Evolutionary conservation across 2,113 vertebrate genomes (phyloP).

Genomic region (Callocephalon fimbriatum): DNA sequence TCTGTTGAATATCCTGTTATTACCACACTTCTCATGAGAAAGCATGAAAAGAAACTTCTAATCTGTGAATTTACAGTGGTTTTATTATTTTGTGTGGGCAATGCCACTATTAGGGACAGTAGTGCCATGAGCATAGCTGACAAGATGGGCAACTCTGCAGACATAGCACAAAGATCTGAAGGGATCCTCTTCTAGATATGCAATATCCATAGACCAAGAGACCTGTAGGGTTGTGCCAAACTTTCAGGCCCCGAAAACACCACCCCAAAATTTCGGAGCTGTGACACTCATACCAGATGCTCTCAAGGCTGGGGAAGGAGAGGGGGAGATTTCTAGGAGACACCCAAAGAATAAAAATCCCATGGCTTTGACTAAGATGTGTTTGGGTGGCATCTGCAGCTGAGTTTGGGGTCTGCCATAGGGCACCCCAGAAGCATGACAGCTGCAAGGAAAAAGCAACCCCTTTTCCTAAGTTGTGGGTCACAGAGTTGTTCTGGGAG

Average conservation of each 20-base stretch:
- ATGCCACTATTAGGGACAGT: background rate
- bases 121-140: background rate
- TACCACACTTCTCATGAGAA: background rate
- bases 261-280: background rate
- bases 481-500: background rate
- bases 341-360: background rate
- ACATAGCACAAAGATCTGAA: background rate
- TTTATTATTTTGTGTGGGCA: background rate
- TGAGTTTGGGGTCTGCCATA: background rate
- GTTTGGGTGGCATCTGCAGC: background rate
- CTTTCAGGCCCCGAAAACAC: background rate
- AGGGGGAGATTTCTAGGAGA: background rate
- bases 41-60: background rate
- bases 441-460: background rate
- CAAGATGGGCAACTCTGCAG: background rate
- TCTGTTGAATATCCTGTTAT: background rate
- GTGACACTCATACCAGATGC: background rate
- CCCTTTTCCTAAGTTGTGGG: background rate
- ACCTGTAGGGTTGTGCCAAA: background rate
- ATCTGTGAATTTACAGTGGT: background rate
- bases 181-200: background rate
- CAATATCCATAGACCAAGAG: background rate
- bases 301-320: background rate
- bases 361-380: background rate
- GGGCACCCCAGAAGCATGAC: background rate